A percentile compares a stretch with the other conserved stretches of the same genome.
These are phyloP conservation scores for Habroteleia sp. DNA, from an alignment of 2,888 invertebrate species.

Conservation along the genomic window DNA sequence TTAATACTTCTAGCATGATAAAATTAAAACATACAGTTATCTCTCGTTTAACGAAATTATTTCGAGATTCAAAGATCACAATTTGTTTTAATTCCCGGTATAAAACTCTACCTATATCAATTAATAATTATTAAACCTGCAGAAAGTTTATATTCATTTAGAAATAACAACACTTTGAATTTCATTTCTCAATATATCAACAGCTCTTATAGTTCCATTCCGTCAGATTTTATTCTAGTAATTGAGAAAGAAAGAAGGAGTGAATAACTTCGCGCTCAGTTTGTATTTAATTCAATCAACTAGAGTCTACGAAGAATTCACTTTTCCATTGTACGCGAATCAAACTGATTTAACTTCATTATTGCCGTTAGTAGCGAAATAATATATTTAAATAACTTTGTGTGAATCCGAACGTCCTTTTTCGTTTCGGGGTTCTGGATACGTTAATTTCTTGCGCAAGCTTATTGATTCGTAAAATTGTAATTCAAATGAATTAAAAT, in stretches of 20 bases:
- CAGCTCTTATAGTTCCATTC: conserved; percentile 22
- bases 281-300: conserved; percentile 46
- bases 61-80: too few species aligned
- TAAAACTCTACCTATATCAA: neutral
- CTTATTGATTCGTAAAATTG: conserved; percentile 29
- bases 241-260: too few species aligned
- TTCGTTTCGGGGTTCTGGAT: neutral
- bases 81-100: too few species aligned
- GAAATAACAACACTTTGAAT: conserved; percentile 13
- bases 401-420: conserved; percentile 13
- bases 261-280: conserved; percentile 43
- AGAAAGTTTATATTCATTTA: conserved; percentile 14
- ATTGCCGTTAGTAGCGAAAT: conserved; percentile 29
- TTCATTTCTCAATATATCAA: conserved; percentile 26
- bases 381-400: conserved; percentile 37
- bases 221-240: conserved; percentile 31
- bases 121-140: conserved; percentile 8
- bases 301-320: conserved; percentile 30
- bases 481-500: too few species aligned
- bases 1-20: too few species aligned
- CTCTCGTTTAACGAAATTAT: too few species aligned
- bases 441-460: conserved; percentile 1
- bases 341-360: conserved; percentile 38
- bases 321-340: conserved; percentile 32
- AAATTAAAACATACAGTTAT: too few species aligned